These are phyloP conservation scores for Noctua pronuba DNA, from an alignment of 2,888 invertebrate species.

Conservation along the genomic window DNA sequence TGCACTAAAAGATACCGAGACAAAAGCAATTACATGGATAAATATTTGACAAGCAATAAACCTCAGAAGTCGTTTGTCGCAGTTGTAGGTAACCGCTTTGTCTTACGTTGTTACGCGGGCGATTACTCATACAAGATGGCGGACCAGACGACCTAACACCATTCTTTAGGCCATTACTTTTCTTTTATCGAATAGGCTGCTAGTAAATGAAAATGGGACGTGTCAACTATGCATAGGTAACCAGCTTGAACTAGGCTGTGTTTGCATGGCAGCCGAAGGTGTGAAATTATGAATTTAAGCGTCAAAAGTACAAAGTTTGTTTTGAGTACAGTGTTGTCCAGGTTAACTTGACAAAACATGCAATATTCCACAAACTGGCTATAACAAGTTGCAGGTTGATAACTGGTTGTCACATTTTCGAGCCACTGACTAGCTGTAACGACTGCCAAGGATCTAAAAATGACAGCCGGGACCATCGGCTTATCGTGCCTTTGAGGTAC, in stretches of 20 bases:
- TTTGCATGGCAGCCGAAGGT: constrained; percentile 9
- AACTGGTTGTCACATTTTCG: no score
- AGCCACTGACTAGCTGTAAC: no score
- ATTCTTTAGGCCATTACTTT: constrained; percentile 30
- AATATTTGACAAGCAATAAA: constrained; percentile 56
- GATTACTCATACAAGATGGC: constrained; percentile 58
- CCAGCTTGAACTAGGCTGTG: neutral
- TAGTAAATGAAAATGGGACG: constrained; percentile 12
- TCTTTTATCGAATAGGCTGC: constrained; percentile 9
- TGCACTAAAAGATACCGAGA: constrained; percentile 24
- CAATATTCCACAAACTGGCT: no score
- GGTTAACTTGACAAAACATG: neutral
- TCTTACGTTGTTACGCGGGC: constrained; percentile 25
- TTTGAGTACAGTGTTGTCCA: neutral
- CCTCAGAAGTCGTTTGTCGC: constrained; percentile 35
- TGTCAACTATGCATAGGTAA: constrained; percentile 1
- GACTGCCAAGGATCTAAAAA: no score
- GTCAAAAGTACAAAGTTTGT: neutral
- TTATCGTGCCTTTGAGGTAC: no score
- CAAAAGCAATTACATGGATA: constrained; percentile 32
- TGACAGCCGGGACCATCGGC: no score
- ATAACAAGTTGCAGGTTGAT: neutral
- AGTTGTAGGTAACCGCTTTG: constrained; percentile 33
- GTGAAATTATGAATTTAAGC: neutral
- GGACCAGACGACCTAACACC: constrained; percentile 34